phyloP scores from a whole-genome alignment of 2,797 vertebrate species.

The Myotis planiceps region DNA sequence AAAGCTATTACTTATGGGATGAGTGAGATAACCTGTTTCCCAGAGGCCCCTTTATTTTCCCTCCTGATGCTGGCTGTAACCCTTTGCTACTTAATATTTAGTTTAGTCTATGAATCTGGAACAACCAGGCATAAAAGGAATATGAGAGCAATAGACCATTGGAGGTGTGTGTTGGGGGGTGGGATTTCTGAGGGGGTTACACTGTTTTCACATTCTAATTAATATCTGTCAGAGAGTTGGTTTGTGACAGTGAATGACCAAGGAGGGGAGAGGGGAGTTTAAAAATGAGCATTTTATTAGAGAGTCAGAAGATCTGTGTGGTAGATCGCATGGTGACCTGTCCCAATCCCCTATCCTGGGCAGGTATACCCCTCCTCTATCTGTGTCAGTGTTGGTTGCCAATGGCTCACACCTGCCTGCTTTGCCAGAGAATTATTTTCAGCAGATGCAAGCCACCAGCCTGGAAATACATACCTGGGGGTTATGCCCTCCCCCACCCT shows the following conservation, averaged over 20 bases:
- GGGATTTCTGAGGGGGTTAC: not conserved
- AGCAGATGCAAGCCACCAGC: not conserved
- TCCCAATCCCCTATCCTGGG: not conserved
- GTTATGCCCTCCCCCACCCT: not conserved
- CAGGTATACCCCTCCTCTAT: fast-evolving
- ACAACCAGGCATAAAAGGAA: not conserved
- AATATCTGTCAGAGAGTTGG: not conserved
- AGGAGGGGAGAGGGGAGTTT: not conserved
- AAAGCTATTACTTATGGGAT: not conserved
- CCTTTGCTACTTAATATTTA: not conserved
- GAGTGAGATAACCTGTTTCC: not conserved
- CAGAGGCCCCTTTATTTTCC: not conserved
- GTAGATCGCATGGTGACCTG: not conserved
- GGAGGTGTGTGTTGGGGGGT: not conserved
- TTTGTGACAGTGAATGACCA: not conserved
- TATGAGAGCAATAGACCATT: not conserved
- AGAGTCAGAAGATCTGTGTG: not conserved
- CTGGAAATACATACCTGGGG: not conserved
- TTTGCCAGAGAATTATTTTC: not conserved
- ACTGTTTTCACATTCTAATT: not conserved
- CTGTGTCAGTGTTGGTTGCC: not conserved
- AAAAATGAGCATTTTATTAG: not conserved
- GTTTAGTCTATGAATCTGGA: not conserved
- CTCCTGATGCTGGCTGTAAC: not conserved
- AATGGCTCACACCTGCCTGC: not conserved